Conservation (phyloP, 2,113 vertebrate genomes). For the Cairina moschata region DNA sequence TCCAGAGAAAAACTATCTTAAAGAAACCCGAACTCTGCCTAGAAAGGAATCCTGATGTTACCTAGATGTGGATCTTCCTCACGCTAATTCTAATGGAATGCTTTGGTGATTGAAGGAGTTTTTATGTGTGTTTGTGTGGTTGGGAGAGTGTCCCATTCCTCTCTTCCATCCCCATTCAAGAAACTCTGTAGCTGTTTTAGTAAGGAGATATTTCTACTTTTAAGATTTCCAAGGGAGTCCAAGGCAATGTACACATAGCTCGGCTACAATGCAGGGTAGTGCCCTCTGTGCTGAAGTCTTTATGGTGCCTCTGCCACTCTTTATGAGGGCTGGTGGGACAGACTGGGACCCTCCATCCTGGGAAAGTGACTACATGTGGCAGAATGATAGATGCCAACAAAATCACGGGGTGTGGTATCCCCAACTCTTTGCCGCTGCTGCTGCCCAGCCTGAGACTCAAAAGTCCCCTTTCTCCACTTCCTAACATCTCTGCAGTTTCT, state of each 20-base stretch:
- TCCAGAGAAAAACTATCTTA: constrained; percentile 20
- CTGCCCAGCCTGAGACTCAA: neutral
- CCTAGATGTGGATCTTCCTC: constrained; percentile 22
- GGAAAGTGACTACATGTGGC: neutral
- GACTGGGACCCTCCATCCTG: neutral
- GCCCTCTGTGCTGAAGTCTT: neutral
- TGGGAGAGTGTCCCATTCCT: neutral
- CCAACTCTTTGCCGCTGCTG: neutral
- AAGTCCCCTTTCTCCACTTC: neutral
- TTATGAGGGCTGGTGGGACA: neutral
- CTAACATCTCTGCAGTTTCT: neutral
- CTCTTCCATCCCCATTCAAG: neutral
- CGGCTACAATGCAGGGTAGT: neutral
- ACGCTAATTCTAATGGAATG: neutral
- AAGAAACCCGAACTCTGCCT: constrained; percentile 59
- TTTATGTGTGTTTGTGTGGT: neutral
- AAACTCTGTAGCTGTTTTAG: neutral
- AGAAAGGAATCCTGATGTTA: constrained; percentile 29
- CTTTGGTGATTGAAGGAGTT: neutral
- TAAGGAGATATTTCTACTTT: neutral
- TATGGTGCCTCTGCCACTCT: neutral
- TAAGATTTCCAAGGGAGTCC: neutral
- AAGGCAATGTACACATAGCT: neutral
- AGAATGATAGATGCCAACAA: neutral
- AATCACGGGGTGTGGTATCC: neutral